These are phyloP conservation scores for Apeltes quadracus DNA, from an alignment of 2,113 vertebrate genomes.

Conservation along the genomic window DNA sequence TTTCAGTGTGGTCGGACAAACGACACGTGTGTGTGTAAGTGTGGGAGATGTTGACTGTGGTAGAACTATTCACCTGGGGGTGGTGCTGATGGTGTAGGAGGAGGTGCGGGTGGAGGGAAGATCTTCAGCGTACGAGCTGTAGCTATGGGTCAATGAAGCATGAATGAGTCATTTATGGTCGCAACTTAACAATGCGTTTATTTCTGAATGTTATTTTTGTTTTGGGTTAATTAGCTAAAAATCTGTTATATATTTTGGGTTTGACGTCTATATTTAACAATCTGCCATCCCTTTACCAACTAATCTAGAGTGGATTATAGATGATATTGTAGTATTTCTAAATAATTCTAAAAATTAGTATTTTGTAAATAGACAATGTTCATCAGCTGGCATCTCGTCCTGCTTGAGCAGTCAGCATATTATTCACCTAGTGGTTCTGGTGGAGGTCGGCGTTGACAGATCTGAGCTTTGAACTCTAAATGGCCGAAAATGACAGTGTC, in stretches of 20 bases:
- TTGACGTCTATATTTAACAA: background rate
- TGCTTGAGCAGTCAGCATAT: background rate
- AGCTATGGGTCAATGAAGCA: conserved; percentile 48
- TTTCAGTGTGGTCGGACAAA: conserved; percentile 2
- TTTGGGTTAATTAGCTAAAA: background rate
- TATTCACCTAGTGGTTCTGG: conserved; percentile 61
- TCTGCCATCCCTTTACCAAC: background rate
- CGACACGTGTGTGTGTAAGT: background rate
- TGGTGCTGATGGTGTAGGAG: conserved; percentile 51
- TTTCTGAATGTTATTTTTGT: background rate
- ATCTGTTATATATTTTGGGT: background rate
- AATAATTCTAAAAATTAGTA: too few species aligned
- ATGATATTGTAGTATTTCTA: background rate
- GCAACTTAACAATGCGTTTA: background rate
- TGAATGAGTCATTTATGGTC: background rate
- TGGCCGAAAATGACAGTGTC: background rate
- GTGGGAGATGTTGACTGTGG: background rate
- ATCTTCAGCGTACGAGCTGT: conserved; percentile 62
- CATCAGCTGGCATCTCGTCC: background rate
- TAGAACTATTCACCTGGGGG: conserved; percentile 43
- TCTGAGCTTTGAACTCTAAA: conserved; percentile 49
- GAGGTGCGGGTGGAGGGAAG: conserved; percentile 38
- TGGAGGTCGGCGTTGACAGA: conserved; percentile 29
- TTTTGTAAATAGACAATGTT: background rate
- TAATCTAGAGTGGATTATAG: background rate